phyloP scores from a whole-genome alignment of 2,113 vertebrate genomes.

The Lepus timidus region DNA sequence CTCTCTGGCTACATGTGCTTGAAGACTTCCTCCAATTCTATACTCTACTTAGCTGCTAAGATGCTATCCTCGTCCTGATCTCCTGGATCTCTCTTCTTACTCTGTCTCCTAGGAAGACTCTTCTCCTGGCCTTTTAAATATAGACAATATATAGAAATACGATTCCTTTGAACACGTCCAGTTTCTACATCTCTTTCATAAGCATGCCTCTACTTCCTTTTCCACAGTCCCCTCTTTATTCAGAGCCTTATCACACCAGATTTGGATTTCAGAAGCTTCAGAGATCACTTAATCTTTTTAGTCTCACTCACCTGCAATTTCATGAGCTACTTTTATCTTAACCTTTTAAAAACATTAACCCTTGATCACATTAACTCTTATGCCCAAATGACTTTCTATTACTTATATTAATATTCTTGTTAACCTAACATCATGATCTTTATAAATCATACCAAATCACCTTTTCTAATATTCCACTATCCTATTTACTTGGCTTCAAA shows the following conservation, averaged over 20 bases:
- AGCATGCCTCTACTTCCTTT: not conserved
- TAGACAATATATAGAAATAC: not conserved
- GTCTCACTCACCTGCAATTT: not conserved
- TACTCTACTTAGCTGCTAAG: not conserved
- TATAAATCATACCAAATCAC: not conserved
- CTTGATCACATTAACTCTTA: not conserved
- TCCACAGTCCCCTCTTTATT: not conserved
- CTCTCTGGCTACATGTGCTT: not conserved
- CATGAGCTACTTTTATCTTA: slow-evolving; percentile 7
- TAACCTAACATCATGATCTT: not conserved
- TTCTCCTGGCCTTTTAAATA: not conserved
- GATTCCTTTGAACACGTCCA: not conserved
- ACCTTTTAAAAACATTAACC: not conserved
- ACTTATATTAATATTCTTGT: slow-evolving; percentile 11
- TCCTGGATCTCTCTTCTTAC: not conserved
- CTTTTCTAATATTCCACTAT: not conserved
- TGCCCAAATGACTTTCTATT: not conserved
- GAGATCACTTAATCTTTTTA: not conserved
- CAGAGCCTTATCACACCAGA: not conserved
- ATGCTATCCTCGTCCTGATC: not conserved
- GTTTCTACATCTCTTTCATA: not conserved
- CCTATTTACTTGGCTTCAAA: not conserved
- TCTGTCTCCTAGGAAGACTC: not conserved
- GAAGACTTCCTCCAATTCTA: not conserved
- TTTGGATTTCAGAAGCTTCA: not conserved